These are phyloP conservation scores for Leptonema lineaticorne DNA, from an alignment of 1,140 invertebrate species.

Conservation along the genomic window DNA sequence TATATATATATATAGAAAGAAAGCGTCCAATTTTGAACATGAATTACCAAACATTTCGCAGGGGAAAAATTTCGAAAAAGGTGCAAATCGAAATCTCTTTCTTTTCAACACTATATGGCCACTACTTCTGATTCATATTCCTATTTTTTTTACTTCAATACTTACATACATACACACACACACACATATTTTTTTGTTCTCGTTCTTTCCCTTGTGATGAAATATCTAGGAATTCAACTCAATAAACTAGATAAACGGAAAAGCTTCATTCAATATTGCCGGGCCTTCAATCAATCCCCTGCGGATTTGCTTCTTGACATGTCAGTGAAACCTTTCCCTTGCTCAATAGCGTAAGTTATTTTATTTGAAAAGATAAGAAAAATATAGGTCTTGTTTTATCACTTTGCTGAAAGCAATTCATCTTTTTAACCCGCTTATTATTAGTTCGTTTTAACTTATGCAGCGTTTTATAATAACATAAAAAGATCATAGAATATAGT, in stretches of 20 bases:
- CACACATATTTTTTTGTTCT: too few relatives aligned
- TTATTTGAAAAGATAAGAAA: neutral
- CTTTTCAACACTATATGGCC: too few relatives aligned
- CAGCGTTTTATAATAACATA: too few relatives aligned
- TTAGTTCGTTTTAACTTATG: slow-evolving; percentile 24
- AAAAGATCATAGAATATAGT: too few relatives aligned
- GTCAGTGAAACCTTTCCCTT: neutral
- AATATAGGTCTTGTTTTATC: too few relatives aligned
- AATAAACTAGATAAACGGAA: slow-evolving; percentile 2
- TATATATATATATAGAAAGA: too few relatives aligned
- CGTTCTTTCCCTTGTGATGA: too few relatives aligned
- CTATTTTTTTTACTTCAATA: too few relatives aligned
- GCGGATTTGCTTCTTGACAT: neutral
- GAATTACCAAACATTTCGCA: neutral
- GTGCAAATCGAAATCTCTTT: neutral
- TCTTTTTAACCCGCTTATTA: neutral
- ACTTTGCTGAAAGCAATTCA: too few relatives aligned
- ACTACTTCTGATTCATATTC: too few relatives aligned
- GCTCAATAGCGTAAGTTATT: neutral
- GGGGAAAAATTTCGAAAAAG: neutral
- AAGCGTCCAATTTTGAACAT: neutral
- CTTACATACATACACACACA: too few relatives aligned
- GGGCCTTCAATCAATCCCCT: neutral
- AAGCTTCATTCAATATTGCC: neutral
- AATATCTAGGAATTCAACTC: neutral